Conservation (phyloP, 2,113 vertebrate genomes). For the Haemorhous mexicanus region DNA sequence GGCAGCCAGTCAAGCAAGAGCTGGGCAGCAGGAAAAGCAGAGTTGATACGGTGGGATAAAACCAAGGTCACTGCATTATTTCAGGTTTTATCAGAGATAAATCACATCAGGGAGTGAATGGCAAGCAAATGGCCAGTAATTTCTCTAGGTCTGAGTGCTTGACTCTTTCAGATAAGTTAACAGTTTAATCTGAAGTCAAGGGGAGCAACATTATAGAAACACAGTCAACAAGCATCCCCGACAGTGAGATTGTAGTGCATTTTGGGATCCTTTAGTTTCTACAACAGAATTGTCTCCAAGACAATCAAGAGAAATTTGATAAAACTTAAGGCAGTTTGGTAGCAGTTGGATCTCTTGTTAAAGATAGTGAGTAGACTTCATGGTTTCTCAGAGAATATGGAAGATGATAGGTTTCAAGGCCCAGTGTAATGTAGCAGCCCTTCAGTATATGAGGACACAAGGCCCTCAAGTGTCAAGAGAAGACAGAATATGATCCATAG, state of each 20-base stretch:
- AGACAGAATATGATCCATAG: neutral
- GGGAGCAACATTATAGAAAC: neutral
- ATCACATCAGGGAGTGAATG: neutral
- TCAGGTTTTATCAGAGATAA: neutral
- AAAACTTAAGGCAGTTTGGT: neutral
- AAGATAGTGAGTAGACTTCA: neutral
- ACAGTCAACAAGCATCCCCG: neutral
- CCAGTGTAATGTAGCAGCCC: fast-evolving
- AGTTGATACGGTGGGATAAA: neutral
- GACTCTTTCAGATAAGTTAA: neutral
- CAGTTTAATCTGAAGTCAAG: neutral
- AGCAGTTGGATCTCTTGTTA: neutral
- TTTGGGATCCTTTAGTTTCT: neutral
- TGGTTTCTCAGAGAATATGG: neutral
- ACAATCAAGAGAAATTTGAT: neutral
- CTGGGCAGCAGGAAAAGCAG: neutral
- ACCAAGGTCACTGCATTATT: neutral
- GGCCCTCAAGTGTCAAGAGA: neutral
- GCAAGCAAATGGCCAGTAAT: neutral
- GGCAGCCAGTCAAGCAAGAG: neutral
- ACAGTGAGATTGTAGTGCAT: neutral
- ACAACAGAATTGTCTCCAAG: neutral
- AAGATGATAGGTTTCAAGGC: neutral
- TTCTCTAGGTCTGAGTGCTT: neutral
- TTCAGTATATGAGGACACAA: neutral